Percentiles rank a stretch among this genome's conserved stretches.
Evolutionary conservation across 2,797 vertebrate species (phyloP).

Genomic region (Anomalospiza imberbis): DNA sequence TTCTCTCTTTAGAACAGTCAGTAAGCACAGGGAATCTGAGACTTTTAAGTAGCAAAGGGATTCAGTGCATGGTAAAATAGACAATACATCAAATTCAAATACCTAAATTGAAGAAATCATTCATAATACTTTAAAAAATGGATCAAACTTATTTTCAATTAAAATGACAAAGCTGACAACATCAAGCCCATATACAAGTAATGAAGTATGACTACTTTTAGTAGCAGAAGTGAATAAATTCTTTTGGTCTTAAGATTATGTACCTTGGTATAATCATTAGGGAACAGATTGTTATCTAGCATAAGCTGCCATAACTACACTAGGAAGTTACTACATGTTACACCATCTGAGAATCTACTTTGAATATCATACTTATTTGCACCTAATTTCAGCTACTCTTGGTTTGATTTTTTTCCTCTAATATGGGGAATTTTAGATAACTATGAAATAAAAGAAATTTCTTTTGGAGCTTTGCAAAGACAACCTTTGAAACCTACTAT

Average conservation of each 20-base stretch:
- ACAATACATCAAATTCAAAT: neutral
- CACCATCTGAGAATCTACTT: neutral
- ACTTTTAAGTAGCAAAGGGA: neutral
- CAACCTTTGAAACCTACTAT: neutral
- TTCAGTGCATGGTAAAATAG: neutral
- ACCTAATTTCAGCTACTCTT: neutral
- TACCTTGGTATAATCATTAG: neutral
- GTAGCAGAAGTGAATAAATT: neutral
- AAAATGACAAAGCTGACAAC: neutral
- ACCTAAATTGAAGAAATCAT: neutral
- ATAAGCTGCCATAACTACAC: neutral
- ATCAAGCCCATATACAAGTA: neutral
- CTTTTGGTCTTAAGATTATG: neutral
- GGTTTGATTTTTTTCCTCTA: rapidly evolving
- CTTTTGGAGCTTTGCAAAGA: neutral
- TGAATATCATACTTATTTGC: neutral
- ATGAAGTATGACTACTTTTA: neutral
- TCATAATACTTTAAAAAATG: neutral
- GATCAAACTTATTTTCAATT: neutral
- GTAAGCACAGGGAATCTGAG: neutral
- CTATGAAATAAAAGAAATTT: neutral
- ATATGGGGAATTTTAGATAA: neutral
- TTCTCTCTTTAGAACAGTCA: neutral
- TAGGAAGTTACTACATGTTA: neutral
- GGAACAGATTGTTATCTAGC: neutral